Conservation (phyloP, 1,140 invertebrate genomes). For the Drosophila malerkotliana region DNA sequence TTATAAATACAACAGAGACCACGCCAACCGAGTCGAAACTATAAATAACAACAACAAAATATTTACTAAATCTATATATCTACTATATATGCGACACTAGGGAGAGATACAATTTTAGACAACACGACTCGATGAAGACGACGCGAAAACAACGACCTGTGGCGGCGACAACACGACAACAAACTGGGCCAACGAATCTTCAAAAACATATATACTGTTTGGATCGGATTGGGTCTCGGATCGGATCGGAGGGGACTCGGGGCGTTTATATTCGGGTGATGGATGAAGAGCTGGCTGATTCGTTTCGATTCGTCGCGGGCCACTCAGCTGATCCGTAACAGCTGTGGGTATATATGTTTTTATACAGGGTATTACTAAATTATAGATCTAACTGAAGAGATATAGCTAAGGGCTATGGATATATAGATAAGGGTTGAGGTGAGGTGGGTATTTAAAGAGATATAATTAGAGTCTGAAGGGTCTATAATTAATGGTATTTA, state of each 20-base stretch:
- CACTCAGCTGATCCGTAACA: slow-evolving; percentile 44
- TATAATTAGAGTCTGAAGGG: neutral
- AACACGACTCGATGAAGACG: slow-evolving; percentile 5
- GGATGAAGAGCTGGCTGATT: no score
- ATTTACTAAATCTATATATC: slow-evolving; percentile 59
- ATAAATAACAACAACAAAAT: slow-evolving; percentile 77
- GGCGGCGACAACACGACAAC: slow-evolving; percentile 6
- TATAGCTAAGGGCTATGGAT: neutral
- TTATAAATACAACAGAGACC: slow-evolving; percentile 25
- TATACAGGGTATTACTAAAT: neutral
- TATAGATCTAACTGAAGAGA: neutral
- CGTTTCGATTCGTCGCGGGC: neutral
- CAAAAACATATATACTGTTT: neutral
- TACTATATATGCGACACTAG: slow-evolving; percentile 69
- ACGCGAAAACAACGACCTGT: slow-evolving; percentile 45
- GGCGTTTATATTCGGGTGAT: neutral
- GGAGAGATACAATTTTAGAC: slow-evolving; percentile 61
- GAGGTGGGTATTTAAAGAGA: neutral
- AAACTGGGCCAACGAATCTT: slow-evolving; percentile 2
- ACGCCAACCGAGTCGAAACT: slow-evolving; percentile 50
- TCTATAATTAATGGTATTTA: neutral
- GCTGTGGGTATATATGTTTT: slow-evolving; percentile 4
- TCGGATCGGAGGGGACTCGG: neutral
- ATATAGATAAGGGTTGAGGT: neutral
- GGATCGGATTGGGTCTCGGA: neutral